Base-by-base conservation (phyloP, 64 coral and sea anemone genomes). In the Hydrozoanthus tunicans region DNA sequence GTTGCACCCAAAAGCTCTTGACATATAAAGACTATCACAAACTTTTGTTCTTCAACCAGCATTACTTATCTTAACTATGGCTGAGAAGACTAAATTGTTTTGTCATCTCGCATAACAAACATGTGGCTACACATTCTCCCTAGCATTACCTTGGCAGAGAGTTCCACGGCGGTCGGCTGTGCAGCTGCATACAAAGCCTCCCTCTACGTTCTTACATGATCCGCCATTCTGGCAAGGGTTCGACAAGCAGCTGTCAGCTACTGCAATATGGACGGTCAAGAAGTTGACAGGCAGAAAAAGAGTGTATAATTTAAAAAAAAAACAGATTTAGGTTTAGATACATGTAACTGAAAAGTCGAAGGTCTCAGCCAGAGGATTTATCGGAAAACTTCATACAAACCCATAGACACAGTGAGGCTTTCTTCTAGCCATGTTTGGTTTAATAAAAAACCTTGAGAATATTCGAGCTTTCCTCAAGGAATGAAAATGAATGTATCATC, bases 161-260 rank as follows among this genome's bases (percentile, higher is more conserved):
- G 64, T 93, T 80, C 92, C 95, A 20, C 89, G 86, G 53, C 91
- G 91, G 25, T 81, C 79, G 5, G 82, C 61, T 69, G 92, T 56
- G 53, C 95, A 93, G 27, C 89, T 62, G 75, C 95, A 96, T 2
- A 82, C 72, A 75, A 96, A 96, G 3, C 95, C 95, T 23, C 89
- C 89, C 71, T 89, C 92, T 5, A 77, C 54, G 14, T 73, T 86
- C 26, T 73, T 96, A 69, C 95, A 96, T 5, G 81, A 91, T 4
- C 92, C 95, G 11, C 95, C 92, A n/a, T 96, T 82, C 12, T 94
- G 95, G 79, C 95, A 96, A 0, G 95, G 95, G 77, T 94, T 94
- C 17, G 95, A 96, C 24, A 94, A 71, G 82, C 95, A 96, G 7
- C 90, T 96, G 92, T 96, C 95, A 70, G 91, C 90, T 66, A 94